Conservation (phyloP, 2,797 vertebrate genomes). For the Rhinophrynus dorsalis region DNA sequence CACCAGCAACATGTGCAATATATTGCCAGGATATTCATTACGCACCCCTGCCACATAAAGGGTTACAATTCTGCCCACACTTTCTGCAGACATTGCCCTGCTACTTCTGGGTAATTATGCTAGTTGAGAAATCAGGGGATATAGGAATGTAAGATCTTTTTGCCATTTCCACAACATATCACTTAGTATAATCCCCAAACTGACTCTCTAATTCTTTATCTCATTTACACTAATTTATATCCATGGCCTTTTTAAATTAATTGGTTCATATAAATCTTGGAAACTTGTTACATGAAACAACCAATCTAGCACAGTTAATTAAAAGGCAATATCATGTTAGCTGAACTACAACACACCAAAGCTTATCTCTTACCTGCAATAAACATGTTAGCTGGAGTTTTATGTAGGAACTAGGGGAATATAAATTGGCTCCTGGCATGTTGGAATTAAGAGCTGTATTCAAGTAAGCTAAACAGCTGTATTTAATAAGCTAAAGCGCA, state of each 20-base stretch:
- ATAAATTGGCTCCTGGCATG: conserved; percentile 15
- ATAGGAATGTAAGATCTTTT: conserved; percentile 4
- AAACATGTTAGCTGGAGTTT: conserved; percentile 26
- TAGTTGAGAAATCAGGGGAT: conserved; percentile 18
- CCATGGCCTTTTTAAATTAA: conserved; percentile 40
- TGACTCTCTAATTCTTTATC: conserved; percentile 29
- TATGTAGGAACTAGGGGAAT: background rate
- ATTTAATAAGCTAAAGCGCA: no score
- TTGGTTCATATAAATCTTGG: conserved; percentile 34
- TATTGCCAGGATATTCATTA: no score
- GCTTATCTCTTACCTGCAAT: conserved; percentile 25
- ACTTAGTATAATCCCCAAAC: conserved; percentile 28
- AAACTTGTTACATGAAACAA: conserved; percentile 44
- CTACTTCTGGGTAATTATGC: conserved; percentile 16
- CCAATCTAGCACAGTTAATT: conserved; percentile 37
- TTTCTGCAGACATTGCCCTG: background rate
- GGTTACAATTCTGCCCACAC: background rate
- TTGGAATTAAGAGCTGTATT: no score
- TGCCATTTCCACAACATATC: conserved; percentile 25
- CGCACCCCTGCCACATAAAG: no score
- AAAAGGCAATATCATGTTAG: conserved; percentile 41
- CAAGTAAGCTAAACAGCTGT: no score
- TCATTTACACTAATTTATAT: conserved; percentile 45
- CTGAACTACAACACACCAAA: background rate
- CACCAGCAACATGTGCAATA: no score